Percentiles rank a stretch among this genome's conserved stretches.
phyloP scores from a whole-genome alignment of 1,140 invertebrate species.

The Helicoverpa zea region DNA sequence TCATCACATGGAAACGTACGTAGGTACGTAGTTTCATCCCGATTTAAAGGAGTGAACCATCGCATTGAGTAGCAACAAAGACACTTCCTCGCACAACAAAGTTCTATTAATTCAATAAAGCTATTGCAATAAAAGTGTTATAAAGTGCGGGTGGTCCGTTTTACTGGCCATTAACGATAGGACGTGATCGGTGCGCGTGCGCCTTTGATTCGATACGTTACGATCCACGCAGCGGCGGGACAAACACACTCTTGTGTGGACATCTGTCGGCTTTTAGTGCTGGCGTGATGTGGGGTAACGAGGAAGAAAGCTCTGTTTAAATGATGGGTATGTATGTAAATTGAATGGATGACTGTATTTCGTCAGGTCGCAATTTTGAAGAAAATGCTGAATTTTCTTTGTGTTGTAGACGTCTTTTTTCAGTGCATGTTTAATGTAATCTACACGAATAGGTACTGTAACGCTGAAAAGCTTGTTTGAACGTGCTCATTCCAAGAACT shows the following conservation, averaged over 20 bases:
- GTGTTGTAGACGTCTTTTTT: too few species aligned
- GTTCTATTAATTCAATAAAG: slow-evolving; percentile 20
- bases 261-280: slow-evolving; percentile 27
- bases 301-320: slow-evolving; percentile 9
- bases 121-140: slow-evolving; percentile 18
- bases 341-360: too few species aligned
- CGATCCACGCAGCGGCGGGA: slow-evolving; percentile 36
- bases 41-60: too few species aligned
- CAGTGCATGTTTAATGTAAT: too few species aligned
- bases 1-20: too few species aligned
- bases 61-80: too few species aligned
- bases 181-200: slow-evolving; percentile 33
- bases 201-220: slow-evolving; percentile 53
- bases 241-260: slow-evolving; percentile 36
- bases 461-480: too few species aligned
- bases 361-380: too few species aligned
- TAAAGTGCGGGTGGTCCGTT: slow-evolving; percentile 46
- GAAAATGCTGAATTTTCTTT: too few species aligned
- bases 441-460: too few species aligned
- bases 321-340: background rate
- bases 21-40: too few species aligned
- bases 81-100: background rate
- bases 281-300: slow-evolving; percentile 8
- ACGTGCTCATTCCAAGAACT: too few species aligned
- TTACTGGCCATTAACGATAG: slow-evolving; percentile 58